phyloP scores from a whole-genome alignment of 2,888 invertebrate genomes.

The Polymixis flavicincta region DNA sequence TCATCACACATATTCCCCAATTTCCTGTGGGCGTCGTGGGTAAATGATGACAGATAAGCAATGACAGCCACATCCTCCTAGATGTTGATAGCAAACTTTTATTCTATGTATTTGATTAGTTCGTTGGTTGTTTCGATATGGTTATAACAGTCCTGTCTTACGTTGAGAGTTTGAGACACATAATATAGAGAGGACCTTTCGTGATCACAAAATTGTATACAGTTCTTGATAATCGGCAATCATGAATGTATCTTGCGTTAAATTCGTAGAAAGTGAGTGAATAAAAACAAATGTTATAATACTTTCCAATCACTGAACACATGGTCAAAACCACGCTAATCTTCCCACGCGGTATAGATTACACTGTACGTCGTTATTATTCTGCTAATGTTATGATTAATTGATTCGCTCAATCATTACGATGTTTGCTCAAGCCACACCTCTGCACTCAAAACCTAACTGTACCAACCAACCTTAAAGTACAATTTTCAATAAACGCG shows the following conservation, averaged over 20 bases:
- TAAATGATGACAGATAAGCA: background rate
- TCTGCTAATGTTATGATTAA: conserved; percentile 71
- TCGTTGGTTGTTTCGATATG: background rate
- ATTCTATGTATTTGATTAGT: background rate
- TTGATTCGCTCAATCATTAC: conserved; percentile 67
- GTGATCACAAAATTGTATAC: background rate
- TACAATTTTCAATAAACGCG: conserved; percentile 8
- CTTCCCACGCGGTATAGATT: conserved; percentile 70
- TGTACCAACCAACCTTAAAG: conserved; percentile 4
- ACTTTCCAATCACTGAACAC: conserved; percentile 41
- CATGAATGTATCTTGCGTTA: background rate
- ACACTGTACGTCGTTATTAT: conserved; percentile 68
- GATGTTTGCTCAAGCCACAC: conserved; percentile 49
- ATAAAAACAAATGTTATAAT: conserved; percentile 17
- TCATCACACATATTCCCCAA: background rate
- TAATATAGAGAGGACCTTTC: background rate
- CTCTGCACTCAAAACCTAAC: conserved; percentile 23
- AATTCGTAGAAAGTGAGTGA: background rate
- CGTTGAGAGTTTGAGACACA: background rate
- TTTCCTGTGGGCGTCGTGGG: background rate
- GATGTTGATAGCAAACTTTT: background rate
- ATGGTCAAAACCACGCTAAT: conserved; percentile 55
- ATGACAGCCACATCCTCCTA: conserved; percentile 1
- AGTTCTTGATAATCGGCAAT: background rate
- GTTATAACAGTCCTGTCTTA: background rate